A percentile compares a stretch with the other conserved stretches of the same genome.
These are phyloP conservation scores for Lagorchestes hirsutus DNA, from an alignment of 2,797 vertebrate species.

Conservation along the genomic window DNA sequence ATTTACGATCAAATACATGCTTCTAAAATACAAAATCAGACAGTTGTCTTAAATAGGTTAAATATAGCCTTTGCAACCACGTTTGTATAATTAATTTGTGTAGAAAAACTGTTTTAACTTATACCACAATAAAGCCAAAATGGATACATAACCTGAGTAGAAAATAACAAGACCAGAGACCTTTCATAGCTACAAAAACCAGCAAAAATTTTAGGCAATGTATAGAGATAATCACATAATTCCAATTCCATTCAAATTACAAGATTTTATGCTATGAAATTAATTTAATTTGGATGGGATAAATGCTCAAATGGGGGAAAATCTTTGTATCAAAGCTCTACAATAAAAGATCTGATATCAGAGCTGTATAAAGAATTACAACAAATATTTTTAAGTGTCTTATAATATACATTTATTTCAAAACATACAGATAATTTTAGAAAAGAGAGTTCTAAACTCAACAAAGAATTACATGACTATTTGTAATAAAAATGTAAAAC, in stretches of 20 bases:
- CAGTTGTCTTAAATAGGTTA: neutral
- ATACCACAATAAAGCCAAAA: neutral
- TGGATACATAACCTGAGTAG: neutral
- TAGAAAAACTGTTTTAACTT: neutral
- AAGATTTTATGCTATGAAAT: neutral
- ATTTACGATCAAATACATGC: slow-evolving; percentile 22
- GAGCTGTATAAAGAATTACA: neutral
- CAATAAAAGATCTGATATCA: neutral
- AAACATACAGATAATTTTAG: neutral
- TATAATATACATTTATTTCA: neutral
- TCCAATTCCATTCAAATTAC: neutral
- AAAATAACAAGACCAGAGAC: neutral
- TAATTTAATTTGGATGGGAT: neutral
- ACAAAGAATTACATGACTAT: neutral
- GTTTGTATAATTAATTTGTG: neutral
- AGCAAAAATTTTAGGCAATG: neutral
- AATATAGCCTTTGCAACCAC: neutral
- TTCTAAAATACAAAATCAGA: neutral
- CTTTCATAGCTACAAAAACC: neutral
- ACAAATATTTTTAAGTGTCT: neutral
- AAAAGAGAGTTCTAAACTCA: neutral
- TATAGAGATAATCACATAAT: neutral
- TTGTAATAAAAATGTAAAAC: neutral
- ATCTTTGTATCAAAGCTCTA: neutral
- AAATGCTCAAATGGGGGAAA: neutral